Evolutionary conservation across 2,113 vertebrate species (phyloP).

Genomic region (Clarias gariepinus): DNA sequence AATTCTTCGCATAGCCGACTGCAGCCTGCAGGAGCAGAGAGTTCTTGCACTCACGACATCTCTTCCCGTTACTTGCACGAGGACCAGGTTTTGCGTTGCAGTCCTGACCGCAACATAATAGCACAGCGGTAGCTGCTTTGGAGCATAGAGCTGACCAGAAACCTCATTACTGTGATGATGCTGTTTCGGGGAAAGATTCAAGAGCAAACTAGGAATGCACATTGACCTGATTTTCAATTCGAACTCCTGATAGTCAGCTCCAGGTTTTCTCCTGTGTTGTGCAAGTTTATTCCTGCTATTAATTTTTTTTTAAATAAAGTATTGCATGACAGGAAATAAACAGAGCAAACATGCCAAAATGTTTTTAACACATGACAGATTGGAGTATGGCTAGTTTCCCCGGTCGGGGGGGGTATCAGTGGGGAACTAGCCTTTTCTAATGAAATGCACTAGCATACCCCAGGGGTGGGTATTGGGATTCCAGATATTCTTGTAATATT

Average conservation of each 20-base stretch:
- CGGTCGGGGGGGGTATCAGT: no score
- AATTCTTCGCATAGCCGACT: background rate
- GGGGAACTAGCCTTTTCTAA: background rate
- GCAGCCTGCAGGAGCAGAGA: background rate
- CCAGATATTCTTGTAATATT: slow-evolving; percentile 27
- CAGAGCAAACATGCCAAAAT: background rate
- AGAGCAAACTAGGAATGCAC: background rate
- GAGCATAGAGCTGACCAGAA: background rate
- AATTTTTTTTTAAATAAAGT: no score
- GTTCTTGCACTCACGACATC: slow-evolving; percentile 2
- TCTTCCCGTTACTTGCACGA: background rate
- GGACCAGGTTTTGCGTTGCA: slow-evolving; percentile 10
- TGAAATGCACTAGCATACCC: background rate
- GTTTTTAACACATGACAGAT: background rate
- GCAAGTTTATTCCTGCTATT: background rate
- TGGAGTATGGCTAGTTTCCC: background rate
- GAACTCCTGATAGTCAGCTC: background rate
- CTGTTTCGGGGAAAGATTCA: background rate
- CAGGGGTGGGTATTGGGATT: slow-evolving; percentile 23
- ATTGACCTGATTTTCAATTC: slow-evolving; percentile 35
- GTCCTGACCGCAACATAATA: slow-evolving; percentile 11
- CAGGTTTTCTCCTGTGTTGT: background rate
- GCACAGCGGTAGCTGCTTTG: slow-evolving; percentile 1
- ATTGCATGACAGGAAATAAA: background rate
- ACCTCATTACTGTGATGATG: background rate